A percentile compares a stretch with the other conserved stretches of the same genome.
Conservation (phyloP, 2,797 vertebrate species). For the Pantherophis alleghaniensis region DNA sequence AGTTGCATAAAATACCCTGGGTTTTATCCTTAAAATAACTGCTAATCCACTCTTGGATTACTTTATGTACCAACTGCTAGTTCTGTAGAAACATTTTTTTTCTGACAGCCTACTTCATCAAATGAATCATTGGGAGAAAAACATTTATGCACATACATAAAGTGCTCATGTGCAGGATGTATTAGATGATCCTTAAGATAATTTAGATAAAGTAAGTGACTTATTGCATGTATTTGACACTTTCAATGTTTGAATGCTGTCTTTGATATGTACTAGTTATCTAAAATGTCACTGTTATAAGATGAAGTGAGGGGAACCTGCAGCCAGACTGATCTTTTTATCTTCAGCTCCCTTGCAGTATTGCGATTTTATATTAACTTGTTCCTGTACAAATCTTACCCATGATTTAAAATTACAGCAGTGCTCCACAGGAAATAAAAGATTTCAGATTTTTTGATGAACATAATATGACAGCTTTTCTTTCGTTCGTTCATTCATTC, state of each 20-base stretch:
- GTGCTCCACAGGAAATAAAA: background rate
- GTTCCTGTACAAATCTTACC: background rate
- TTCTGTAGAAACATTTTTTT: background rate
- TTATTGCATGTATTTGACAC: background rate
- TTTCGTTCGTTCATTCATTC: too few relatives aligned
- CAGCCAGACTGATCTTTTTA: background rate
- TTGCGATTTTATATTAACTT: background rate
- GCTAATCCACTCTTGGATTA: background rate
- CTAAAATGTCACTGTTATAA: background rate
- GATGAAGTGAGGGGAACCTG: background rate
- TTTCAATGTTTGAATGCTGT: background rate
- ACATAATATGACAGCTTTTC: background rate
- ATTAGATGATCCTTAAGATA: background rate
- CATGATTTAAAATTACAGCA: background rate
- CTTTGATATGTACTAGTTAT: background rate
- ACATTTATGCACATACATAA: background rate
- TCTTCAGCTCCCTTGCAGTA: background rate
- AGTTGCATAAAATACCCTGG: constrained; percentile 4
- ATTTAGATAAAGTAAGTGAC: background rate
- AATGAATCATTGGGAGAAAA: background rate
- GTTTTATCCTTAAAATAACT: background rate
- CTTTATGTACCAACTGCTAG: background rate
- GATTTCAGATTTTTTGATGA: background rate
- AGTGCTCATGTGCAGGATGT: background rate
- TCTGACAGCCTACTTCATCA: background rate